These are phyloP conservation scores for Oxygymnocypris stewartii DNA, from an alignment of 2,113 vertebrate genomes.

Conservation along the genomic window DNA sequence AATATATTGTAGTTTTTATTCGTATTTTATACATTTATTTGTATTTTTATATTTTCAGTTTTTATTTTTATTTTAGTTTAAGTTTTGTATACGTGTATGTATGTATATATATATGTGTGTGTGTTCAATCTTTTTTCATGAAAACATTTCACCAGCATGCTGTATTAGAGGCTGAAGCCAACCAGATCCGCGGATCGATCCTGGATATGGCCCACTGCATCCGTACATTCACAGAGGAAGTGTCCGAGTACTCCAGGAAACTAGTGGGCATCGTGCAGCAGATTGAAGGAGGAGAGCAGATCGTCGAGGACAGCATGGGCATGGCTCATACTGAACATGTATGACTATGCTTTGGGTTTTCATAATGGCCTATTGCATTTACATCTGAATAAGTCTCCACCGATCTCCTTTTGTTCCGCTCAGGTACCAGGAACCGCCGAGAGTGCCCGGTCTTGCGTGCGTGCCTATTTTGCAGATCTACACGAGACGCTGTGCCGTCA, in stretches of 20 bases:
- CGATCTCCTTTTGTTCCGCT: not conserved
- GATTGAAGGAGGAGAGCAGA: constrained; percentile 96
- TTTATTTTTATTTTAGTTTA: no score
- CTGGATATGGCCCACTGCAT: constrained; percentile 99
- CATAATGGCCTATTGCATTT: not conserved
- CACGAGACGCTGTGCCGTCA: constrained; percentile 97
- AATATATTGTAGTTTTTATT: no score
- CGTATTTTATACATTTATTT: no score
- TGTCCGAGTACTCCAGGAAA: constrained; percentile 97
- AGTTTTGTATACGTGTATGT: no score
- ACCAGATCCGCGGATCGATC: constrained; percentile 97
- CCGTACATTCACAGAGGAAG: constrained; percentile 96
- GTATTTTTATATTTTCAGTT: no score
- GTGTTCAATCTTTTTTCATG: not conserved
- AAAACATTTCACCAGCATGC: constrained; percentile 78
- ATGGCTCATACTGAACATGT: constrained; percentile 98
- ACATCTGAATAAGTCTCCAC: not conserved
- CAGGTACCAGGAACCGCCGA: constrained; percentile 95
- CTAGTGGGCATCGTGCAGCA: constrained; percentile 95
- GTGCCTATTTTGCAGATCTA: constrained; percentile 96
- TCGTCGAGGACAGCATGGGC: constrained; percentile 93
- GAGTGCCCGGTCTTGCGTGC: constrained; percentile 93
- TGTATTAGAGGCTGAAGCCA: constrained; percentile 91
- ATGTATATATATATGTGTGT: no score
- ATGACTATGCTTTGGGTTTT: constrained; percentile 49